Evolutionary conservation across 2,888 invertebrate genomes (phyloP).

Genomic region (Pyrocoelia pectoralis): DNA sequence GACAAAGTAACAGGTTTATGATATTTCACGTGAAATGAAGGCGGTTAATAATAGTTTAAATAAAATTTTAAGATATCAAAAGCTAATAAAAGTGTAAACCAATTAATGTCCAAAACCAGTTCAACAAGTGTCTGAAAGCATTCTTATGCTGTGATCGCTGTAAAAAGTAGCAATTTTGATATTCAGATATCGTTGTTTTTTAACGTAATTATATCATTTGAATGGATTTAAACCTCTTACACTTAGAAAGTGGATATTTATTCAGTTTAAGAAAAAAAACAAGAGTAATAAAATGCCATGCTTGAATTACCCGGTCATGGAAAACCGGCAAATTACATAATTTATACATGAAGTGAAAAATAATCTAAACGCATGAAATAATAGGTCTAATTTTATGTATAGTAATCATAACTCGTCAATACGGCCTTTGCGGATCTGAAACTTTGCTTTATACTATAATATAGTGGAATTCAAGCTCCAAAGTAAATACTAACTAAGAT

Average conservation of each 20-base stretch:
- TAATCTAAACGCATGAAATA: background rate
- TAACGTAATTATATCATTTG: background rate
- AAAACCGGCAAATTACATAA: slow-evolving; percentile 10
- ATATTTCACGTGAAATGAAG: too few relatives aligned
- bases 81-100: background rate
- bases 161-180: background rate
- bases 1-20: too few relatives aligned
- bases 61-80: background rate
- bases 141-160: background rate
- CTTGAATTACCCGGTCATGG: slow-evolving; percentile 12
- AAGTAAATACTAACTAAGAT: too few relatives aligned
- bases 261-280: background rate
- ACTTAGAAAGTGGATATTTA: slow-evolving; percentile 9
- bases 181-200: background rate
- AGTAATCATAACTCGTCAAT: background rate
- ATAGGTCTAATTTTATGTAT: background rate
- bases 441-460: too few relatives aligned
- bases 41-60: background rate
- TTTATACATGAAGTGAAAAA: slow-evolving; percentile 1
- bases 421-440: too few relatives aligned
- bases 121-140: background rate
- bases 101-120: background rate
- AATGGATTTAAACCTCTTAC: background rate
- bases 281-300: background rate
- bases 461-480: too few relatives aligned